Evolutionary conservation across 35 echinoderm and acorn worm species (phyloP), one percentile per base, ranked within the genome.

Genomic region (Ophiothrix spiculata): DNA sequence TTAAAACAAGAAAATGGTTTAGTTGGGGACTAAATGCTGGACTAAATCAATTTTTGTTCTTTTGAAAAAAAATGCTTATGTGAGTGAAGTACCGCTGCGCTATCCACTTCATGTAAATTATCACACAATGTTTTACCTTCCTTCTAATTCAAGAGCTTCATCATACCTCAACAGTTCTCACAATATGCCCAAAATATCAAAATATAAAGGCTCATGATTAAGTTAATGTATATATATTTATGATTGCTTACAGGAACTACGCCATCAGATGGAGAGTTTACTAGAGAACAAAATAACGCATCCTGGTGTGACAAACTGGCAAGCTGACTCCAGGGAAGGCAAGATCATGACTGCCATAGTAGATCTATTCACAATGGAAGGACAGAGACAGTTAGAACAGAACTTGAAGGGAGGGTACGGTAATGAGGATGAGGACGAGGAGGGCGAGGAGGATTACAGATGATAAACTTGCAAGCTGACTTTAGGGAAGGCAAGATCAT

Each of bases 331-430:
- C 1, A 90, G 60, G 63, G 95, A 97, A 83, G 95, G 95, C 11
- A 83, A 82, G 16, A 93, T 97, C 8, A 97, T 97, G 95, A 84
- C 36, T 36, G 91, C 95, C 40, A 97, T 97, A 39, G 86, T 92
- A 38, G 95, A 97, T 39, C 75, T 97, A 34, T 56, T 97, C 10
- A 93, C 87, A 12, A 93, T 89, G 77, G 63, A 93, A 31, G 86
- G 60, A 69, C 60, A 75, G 14, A 25, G 36, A 25, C 56, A 74
- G 74, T 60, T 38, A 29, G 54, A 84, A 2, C 1, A 73, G 13
- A 33, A 32, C 39, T 42, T 1, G 32, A 82, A 31, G 33, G 80
- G 56, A 33, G n/a, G n/a, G n/a, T n/a, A n/a, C n/a, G 60, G 60
- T 25, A 25, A 69, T 28, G 3, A 25, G 3, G 10, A 1, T 15